A percentile compares a stretch with the other conserved stretches of the same genome.
Conservation (phyloP, 2,888 invertebrate genomes). For the Embidobia sp. region DNA sequence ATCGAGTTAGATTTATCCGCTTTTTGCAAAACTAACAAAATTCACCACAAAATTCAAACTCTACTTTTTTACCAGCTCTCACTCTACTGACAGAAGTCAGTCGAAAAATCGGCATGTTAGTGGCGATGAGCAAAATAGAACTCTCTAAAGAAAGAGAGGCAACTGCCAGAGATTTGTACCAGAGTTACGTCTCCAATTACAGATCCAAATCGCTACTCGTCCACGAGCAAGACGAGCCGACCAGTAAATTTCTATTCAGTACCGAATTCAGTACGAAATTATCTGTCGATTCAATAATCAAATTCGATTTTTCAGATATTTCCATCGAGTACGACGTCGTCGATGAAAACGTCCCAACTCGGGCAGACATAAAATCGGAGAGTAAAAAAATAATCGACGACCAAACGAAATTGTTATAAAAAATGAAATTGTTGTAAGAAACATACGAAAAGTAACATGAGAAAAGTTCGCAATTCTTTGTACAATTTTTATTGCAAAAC, state of each 20-base stretch:
- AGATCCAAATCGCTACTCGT: constrained; percentile 68
- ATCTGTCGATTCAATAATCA: background rate
- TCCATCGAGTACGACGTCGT: constrained; percentile 82
- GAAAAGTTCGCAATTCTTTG: too few relatives aligned
- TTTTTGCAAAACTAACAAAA: too few relatives aligned
- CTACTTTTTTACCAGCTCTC: constrained; percentile 72
- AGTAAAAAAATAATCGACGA: constrained; percentile 84
- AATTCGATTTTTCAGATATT: constrained; percentile 68
- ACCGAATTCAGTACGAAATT: background rate
- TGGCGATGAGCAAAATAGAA: constrained; percentile 72
- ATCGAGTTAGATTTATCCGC: too few relatives aligned
- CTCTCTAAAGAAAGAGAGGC: constrained; percentile 71
- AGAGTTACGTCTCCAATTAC: constrained; percentile 74
- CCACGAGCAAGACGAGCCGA: constrained; percentile 67
- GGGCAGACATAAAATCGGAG: constrained; percentile 82
- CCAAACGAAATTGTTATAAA: constrained; percentile 69
- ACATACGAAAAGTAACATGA: too few relatives aligned
- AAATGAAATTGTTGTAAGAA: too few relatives aligned
- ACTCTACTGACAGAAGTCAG: constrained; percentile 71
- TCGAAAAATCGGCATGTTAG: constrained; percentile 70
- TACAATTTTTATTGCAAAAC: too few relatives aligned
- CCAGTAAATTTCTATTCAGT: constrained; percentile 67
- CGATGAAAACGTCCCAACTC: constrained; percentile 83
- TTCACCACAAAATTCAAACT: too few relatives aligned
- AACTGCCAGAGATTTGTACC: constrained; percentile 73